These are phyloP conservation scores for Protosalanx chinensis DNA, from an alignment of 2,797 vertebrate genomes.

Conservation along the genomic window DNA sequence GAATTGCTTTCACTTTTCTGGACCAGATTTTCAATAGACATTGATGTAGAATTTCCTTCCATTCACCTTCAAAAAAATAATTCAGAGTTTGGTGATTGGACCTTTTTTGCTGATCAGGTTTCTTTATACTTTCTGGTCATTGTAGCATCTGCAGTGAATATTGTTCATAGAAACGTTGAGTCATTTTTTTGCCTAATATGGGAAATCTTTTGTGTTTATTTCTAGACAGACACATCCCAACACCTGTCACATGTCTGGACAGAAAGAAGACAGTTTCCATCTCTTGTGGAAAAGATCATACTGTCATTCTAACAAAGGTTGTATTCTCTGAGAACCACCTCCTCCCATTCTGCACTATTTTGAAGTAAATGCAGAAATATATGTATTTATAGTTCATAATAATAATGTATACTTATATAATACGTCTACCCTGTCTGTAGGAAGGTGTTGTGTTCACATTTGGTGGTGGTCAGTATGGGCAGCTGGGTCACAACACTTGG, in stretches of 20 bases:
- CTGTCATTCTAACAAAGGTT: constrained; percentile 72
- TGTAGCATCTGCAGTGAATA: constrained; percentile 10
- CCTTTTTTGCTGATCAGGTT: too few species aligned
- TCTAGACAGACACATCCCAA: constrained; percentile 64
- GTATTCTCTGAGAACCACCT: constrained; percentile 55
- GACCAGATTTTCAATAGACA: too few species aligned
- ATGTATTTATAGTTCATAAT: constrained; percentile 19
- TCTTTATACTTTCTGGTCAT: too few species aligned
- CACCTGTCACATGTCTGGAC: constrained; percentile 49
- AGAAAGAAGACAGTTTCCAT: constrained; percentile 66
- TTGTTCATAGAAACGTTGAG: constrained; percentile 77
- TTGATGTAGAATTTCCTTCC: too few species aligned
- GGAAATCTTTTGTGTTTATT: constrained; percentile 58
- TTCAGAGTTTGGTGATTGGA: too few species aligned
- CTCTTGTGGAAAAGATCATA: constrained; percentile 75
- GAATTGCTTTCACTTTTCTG: too few species aligned
- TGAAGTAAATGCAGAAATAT: constrained; percentile 31
- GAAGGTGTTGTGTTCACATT: constrained; percentile 77
- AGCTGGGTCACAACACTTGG: constrained; percentile 79
- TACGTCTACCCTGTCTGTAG: constrained; percentile 47
- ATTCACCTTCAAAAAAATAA: too few species aligned
- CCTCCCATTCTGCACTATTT: background rate
- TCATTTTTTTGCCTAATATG: constrained; percentile 80
- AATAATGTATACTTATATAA: background rate
- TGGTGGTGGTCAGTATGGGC: constrained; percentile 74